phyloP scores from a whole-genome alignment of 1,140 invertebrate genomes.

The Drosophila subpulchrella region DNA sequence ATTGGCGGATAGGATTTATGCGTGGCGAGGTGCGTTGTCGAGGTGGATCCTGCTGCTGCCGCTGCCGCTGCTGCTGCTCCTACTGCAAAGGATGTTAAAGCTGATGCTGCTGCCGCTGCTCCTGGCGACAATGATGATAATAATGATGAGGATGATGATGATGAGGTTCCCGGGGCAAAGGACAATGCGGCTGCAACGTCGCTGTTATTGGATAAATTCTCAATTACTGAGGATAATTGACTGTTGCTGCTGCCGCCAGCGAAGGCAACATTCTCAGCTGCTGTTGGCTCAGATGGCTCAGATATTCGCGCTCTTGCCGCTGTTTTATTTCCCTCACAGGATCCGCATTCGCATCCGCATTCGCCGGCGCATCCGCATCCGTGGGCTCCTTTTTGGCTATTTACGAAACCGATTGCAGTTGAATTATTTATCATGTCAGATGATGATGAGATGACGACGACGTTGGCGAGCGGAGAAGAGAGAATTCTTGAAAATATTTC shows the following conservation, averaged over 20 bases:
- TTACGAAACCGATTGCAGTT: conserved; percentile 79
- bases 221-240: conserved; percentile 84
- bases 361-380: conserved; percentile 1
- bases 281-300: conserved; percentile 30
- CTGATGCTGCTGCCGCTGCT: conserved; percentile 18
- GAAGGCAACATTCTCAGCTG: conserved; percentile 34
- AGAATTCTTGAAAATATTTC: conserved; percentile 82
- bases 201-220: conserved; percentile 84
- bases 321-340: conserved; percentile 16
- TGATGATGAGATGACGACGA: conserved; percentile 42
- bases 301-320: conserved; percentile 10
- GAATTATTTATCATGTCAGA: conserved; percentile 84
- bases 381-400: conserved; percentile 60
- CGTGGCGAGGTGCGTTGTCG: conserved; percentile 52
- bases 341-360: conserved; percentile 20
- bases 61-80: not conserved
- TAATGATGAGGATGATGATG: conserved; percentile 27
- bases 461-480: conserved; percentile 63
- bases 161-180: conserved; percentile 33
- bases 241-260: conserved; percentile 45
- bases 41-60: conserved; percentile 5
- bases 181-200: conserved; percentile 72
- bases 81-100: conserved; percentile 29
- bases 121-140: conserved; percentile 31
- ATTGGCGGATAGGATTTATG: conserved; percentile 89